Base-by-base conservation (phyloP, 2,888 invertebrate species). In the Lithosia quadra region DNA sequence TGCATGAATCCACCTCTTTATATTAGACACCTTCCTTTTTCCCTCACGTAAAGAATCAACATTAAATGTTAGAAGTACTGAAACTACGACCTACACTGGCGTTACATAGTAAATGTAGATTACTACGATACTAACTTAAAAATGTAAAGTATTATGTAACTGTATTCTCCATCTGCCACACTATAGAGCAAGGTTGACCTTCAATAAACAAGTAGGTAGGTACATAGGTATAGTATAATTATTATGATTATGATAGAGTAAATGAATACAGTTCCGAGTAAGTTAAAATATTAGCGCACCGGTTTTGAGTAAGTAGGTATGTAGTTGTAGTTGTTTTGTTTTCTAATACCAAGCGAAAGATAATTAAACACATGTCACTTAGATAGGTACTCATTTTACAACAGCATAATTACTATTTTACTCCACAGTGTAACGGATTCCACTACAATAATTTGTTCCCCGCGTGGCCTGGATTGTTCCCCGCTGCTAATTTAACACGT, bases 11-110 rank as follows among this genome's bases (percentile, higher is more conserved):
- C 84, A 85, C 83, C 86, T 88, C 85, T 80, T n/a, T 85, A 78
- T 82, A 43, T 36, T 75, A n/a, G 33, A 57, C 79, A 79, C 83
- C 83, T 87, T 89, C 89, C 87, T 87, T 84, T 84, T 88, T 87
- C 81, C 87, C 82, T 81, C 81, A 78, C 80, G 81, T 69, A 78
- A 73, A 63, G 56, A 72, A 70, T 71, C 73, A 67, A 75, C 77
- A 68, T 80, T 49, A n/a, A 18, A 18, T n/a, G n/a, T 49, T 49
- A n/a, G 49, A 5, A n/a, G 49, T n/a, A 49, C 49, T 49, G 2
- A 43, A 43, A 18, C 43, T 10, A 1, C 9, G 8, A 49, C 28
- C 28, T 28, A 9, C 18, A 2, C 18, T 43, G 15, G n/a, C n/a
- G 49, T n/a, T n/a, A 18, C 3, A 5, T 39, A 43, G 18, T 10